Percentiles rank a stretch among this genome's conserved stretches.
phyloP scores from a whole-genome alignment of 2,797 vertebrate species.

The Enteromius argenteus region DNA sequence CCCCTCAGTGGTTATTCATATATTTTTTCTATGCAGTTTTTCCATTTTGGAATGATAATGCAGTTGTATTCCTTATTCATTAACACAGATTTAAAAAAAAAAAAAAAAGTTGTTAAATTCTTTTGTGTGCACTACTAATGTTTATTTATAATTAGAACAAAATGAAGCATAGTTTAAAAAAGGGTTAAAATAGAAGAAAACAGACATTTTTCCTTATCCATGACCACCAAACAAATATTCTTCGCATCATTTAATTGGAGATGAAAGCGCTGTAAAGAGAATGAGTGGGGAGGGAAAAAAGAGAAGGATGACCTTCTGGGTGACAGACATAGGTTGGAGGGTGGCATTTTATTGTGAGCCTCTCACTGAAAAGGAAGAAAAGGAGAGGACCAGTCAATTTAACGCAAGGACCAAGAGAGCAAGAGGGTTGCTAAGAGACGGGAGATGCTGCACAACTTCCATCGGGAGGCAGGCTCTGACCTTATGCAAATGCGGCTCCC shows the following conservation, averaged over 20 bases:
- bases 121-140: no score
- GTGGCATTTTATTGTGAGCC: slow-evolving; percentile 96
- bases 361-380: slow-evolving; percentile 93
- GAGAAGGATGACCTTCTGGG: slow-evolving; percentile 86
- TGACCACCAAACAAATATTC: slow-evolving; percentile 79
- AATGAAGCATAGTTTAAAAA: slow-evolving; percentile 62
- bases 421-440: slow-evolving; percentile 99
- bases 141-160: not conserved
- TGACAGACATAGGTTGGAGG: slow-evolving; percentile 91
- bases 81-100: not conserved
- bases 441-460: slow-evolving; percentile 95
- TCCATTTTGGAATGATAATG: slow-evolving; percentile 74
- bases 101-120: not conserved
- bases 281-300: slow-evolving; percentile 63
- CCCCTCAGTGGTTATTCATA: not conserved
- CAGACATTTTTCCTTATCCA: slow-evolving; percentile 25
- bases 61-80: not conserved
- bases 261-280: slow-evolving; percentile 72
- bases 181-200: slow-evolving; percentile 65
- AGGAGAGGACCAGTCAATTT: slow-evolving; percentile 94
- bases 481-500: slow-evolving; percentile 97
- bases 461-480: slow-evolving; percentile 93
- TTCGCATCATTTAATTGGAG: slow-evolving; percentile 83
- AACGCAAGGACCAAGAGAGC: slow-evolving; percentile 88
- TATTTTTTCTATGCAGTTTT: slow-evolving; percentile 9